Conservation (phyloP, 1,140 invertebrate species). For the Anastrepha ludens region DNA sequence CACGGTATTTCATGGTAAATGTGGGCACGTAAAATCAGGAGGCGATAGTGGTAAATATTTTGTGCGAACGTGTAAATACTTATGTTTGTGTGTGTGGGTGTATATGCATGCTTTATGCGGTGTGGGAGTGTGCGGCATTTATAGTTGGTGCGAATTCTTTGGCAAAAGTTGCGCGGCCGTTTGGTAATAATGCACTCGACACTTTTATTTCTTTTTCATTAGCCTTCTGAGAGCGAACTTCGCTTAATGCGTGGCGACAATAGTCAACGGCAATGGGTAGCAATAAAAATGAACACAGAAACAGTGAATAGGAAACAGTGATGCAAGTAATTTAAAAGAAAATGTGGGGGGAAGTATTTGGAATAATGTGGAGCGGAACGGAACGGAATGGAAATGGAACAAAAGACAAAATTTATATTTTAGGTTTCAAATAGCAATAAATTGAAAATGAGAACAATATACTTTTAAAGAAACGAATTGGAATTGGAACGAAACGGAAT, state of each 20-base stretch:
- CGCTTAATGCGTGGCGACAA: neutral
- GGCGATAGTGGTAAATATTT: neutral
- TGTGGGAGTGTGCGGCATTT: neutral
- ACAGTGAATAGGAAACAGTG: neutral
- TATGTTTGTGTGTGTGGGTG: neutral
- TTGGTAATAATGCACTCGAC: slow-evolving; percentile 72
- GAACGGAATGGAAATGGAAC: neutral
- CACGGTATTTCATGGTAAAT: neutral
- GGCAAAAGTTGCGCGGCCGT: neutral
- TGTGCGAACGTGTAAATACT: neutral
- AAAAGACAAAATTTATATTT: too few species aligned
- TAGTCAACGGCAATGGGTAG: neutral
- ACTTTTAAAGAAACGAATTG: too few species aligned
- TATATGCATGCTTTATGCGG: neutral
- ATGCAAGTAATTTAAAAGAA: neutral
- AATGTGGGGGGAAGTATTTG: neutral
- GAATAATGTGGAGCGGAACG: neutral
- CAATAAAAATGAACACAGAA: neutral
- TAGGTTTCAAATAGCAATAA: too few species aligned
- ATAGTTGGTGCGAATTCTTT: neutral
- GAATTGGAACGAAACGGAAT: too few species aligned
- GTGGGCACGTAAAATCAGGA: neutral
- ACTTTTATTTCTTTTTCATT: slow-evolving; percentile 74
- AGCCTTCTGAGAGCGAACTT: slow-evolving; percentile 58
- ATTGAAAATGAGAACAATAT: too few species aligned